Conservation (phyloP, 2,888 invertebrate species). For the Caenorhabditis plicata region DNA sequence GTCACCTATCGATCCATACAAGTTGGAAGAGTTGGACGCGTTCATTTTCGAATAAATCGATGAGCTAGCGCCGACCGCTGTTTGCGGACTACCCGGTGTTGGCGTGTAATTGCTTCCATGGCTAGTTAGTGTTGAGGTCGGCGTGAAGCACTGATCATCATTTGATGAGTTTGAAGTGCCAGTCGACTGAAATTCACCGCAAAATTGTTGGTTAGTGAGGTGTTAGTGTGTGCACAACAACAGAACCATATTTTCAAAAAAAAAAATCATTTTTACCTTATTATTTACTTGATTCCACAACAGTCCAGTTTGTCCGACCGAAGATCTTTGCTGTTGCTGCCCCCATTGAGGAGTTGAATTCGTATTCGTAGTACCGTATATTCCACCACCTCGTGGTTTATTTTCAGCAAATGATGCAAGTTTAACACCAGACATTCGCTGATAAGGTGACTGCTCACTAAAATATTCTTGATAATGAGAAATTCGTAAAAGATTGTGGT, state of each 20-base stretch:
- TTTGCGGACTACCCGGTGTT: slow-evolving; percentile 49
- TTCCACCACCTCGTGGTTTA: slow-evolving; percentile 32
- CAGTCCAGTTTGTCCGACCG: slow-evolving; percentile 42
- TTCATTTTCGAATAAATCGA: slow-evolving; percentile 24
- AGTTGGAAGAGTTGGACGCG: slow-evolving; percentile 22
- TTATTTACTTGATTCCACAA: slow-evolving; percentile 37
- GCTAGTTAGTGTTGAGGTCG: slow-evolving; percentile 52
- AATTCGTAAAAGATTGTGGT: background rate
- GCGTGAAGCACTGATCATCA: slow-evolving; percentile 54
- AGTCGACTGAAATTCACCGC: too few species aligned
- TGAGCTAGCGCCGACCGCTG: slow-evolving; percentile 25
- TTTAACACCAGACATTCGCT: slow-evolving; percentile 41
- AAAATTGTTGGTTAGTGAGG: too few species aligned
- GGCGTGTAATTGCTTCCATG: slow-evolving; percentile 50
- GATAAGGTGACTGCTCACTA: slow-evolving; percentile 47
- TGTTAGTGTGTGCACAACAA: background rate
- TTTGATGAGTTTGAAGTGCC: slow-evolving; percentile 41
- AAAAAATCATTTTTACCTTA: slow-evolving; percentile 29
- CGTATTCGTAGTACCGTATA: slow-evolving; percentile 23
- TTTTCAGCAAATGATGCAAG: slow-evolving; percentile 41
- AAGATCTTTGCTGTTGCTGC: slow-evolving; percentile 30
- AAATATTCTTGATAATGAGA: background rate
- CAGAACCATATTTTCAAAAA: background rate
- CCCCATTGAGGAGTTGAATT: slow-evolving; percentile 26
- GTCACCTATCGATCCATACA: slow-evolving; percentile 29